These are phyloP conservation scores for Virgularia gustaviana DNA, from an alignment of 92 coral and sea anemone species.

Conservation along the genomic window DNA sequence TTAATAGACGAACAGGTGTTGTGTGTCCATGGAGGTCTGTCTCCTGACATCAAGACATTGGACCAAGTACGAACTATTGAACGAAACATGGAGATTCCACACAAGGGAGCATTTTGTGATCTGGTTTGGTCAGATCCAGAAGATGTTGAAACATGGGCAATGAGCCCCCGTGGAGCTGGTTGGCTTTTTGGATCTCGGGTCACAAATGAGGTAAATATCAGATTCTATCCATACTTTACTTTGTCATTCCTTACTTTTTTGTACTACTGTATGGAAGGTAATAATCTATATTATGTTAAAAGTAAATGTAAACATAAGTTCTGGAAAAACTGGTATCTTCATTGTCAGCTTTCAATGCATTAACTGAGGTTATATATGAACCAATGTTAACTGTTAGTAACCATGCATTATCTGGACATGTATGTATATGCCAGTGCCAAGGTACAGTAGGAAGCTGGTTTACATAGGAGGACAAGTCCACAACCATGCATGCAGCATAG, in stretches of 20 bases:
- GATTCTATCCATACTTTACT: too few species aligned
- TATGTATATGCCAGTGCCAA: too few species aligned
- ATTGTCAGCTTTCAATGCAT: too few species aligned
- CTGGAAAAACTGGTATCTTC: not conserved
- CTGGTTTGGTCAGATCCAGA: conserved; percentile 99
- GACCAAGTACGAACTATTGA: conserved; percentile 97
- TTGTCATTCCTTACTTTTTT: too few species aligned
- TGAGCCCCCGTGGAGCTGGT: conserved; percentile 98
- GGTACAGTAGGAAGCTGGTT: not conserved
- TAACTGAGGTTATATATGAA: too few species aligned
- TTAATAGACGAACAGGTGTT: conserved; percentile 91
- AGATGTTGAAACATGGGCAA: conserved; percentile 98
- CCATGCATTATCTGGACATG: too few species aligned
- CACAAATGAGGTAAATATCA: conserved; percentile 89
- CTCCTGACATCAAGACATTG: conserved; percentile 90
- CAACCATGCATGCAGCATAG: too few species aligned
- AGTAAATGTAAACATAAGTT: not conserved
- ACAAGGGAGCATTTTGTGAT: conserved; percentile 99
- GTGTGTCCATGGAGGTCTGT: conserved; percentile 98
- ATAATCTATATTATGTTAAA: too few species aligned
- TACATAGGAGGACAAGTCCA: too few species aligned
- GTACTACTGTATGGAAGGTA: too few species aligned
- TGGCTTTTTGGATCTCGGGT: conserved; percentile 98
- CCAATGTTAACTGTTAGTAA: not conserved
- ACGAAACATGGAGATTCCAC: conserved; percentile 99